These are phyloP conservation scores for Synanceia verrucosa DNA, from an alignment of 2,797 vertebrate species.

Conservation along the genomic window DNA sequence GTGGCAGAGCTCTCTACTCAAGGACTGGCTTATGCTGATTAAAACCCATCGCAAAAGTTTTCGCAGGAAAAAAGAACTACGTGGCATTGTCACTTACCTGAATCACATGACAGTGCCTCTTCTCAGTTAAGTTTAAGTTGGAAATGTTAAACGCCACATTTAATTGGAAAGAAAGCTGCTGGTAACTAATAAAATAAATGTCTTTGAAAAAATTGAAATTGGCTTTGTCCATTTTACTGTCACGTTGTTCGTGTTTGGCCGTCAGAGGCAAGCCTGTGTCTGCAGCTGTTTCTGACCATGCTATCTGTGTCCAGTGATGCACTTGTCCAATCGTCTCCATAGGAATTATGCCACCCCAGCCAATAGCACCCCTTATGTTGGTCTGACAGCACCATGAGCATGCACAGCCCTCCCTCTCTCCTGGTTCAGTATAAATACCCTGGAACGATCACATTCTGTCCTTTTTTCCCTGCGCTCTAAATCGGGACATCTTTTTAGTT, in stretches of 20 bases:
- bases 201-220: constrained; percentile 79
- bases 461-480: constrained; percentile 70
- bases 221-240: constrained; percentile 47
- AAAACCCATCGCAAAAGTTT: constrained; percentile 89
- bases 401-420: constrained; percentile 55
- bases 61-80: constrained; percentile 83
- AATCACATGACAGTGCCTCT: constrained; percentile 76
- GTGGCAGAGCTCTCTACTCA: constrained; percentile 80
- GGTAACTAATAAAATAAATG: constrained; percentile 85
- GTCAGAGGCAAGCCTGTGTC: constrained; percentile 9
- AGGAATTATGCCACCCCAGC: constrained; percentile 46
- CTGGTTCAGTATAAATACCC: constrained; percentile 77
- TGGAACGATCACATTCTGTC: constrained; percentile 62
- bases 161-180: constrained; percentile 84
- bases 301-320: constrained; percentile 47
- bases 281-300: constrained; percentile 69
- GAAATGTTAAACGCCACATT: constrained; percentile 79
- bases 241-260: constrained; percentile 6
- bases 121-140: constrained; percentile 82
- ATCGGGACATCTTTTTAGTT: constrained; percentile 52
- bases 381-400: constrained; percentile 52
- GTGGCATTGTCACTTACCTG: constrained; percentile 74
- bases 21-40: constrained; percentile 89
- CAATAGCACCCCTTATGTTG: constrained; percentile 66
- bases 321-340: constrained; percentile 67